Conservation (phyloP, 2,113 vertebrate species). For the Salvelinus alpinus region DNA sequence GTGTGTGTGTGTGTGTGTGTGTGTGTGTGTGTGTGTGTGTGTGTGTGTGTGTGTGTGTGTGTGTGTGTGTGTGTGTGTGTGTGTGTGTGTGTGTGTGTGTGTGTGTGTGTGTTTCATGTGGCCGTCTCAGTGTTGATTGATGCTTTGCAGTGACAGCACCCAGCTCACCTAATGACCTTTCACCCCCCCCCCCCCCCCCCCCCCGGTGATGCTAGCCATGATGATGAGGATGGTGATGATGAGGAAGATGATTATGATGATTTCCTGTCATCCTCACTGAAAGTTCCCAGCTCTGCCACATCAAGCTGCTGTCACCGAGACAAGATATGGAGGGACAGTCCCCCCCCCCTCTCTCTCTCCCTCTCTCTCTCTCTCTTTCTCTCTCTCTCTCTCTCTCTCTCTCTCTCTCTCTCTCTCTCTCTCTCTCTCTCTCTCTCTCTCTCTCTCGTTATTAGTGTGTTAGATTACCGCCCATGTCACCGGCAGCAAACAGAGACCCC, state of each 20-base stretch:
- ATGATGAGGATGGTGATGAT: conserved; percentile 13
- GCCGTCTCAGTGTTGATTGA: background rate
- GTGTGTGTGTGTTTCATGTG: background rate
- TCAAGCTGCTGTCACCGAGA: conserved; percentile 55
- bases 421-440: conserved; percentile 41
- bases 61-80: too few species aligned
- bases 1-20: too few species aligned
- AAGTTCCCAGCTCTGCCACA: conserved; percentile 37
- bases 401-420: conserved; percentile 37
- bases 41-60: too few species aligned
- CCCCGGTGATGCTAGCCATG: conserved; percentile 7
- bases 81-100: background rate
- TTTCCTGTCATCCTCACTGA: conserved; percentile 13
- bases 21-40: too few species aligned
- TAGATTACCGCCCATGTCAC: conserved; percentile 86
- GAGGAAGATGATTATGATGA: conserved; percentile 24
- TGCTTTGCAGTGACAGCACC: conserved; percentile 7
- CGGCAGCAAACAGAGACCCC: conserved; percentile 75
- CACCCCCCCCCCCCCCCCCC: too few species aligned
- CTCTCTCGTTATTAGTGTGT: conserved; percentile 84
- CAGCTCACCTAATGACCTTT: background rate
- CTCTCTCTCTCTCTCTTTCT: too few species aligned
- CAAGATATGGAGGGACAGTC: conserved; percentile 77
- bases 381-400: too few species aligned
- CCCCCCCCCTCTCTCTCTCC: conserved; percentile 61